Base-by-base conservation (phyloP, 2,113 vertebrate genomes). In the Xiphophorus hellerii region DNA sequence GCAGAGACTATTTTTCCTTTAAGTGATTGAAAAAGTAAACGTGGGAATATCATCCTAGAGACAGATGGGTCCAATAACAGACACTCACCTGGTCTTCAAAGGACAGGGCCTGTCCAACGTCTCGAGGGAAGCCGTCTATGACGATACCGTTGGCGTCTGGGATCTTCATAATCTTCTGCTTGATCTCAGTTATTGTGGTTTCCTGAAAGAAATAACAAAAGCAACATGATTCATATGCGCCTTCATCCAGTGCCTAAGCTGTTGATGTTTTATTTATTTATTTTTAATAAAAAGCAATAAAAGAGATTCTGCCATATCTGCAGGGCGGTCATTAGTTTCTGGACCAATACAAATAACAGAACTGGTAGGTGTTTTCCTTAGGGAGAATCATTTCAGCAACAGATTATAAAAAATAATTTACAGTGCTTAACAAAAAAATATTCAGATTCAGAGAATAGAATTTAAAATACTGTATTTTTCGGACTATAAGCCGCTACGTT, bases 181-280 rank as follows among this genome's bases (percentile, higher is more conserved):
- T 99, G 92, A 99, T 99, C 91, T 99, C 98, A 11, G 97, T 99
- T 88, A 99, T 99, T n/a, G 98, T 99, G 22, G 98, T 99, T 91
- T 99, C 98, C 98, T 99, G 89, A 69, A 69, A 85, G 72, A 28
- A 27, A 42, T 5, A 61, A 82, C 51, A 69, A 76, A 31, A 75
- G 28, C 29, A 62, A 44, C 48, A 66, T 37, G 25, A 74, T 29
- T 62, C 22, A 74, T 64, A 25, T 27, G 61, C 20, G 48, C 27
- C n/a, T 28, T 66, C 33, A 5, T 30, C 48, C 8, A 1, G 5
- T 0, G 12, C 35, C 33, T 42, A 44, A 22, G n/a, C 15, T 65
- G 30, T 60, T 66, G 62, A 77, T 33, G 9, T 61, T 10, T 35
- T 31, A 0, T 33, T 33, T 11, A 11, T 37, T 37, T 11, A 0